Percentiles rank a stretch among this genome's conserved stretches.
These are phyloP conservation scores for Hafferia zeledoni DNA, from an alignment of 2,797 vertebrate species.

Conservation along the genomic window DNA sequence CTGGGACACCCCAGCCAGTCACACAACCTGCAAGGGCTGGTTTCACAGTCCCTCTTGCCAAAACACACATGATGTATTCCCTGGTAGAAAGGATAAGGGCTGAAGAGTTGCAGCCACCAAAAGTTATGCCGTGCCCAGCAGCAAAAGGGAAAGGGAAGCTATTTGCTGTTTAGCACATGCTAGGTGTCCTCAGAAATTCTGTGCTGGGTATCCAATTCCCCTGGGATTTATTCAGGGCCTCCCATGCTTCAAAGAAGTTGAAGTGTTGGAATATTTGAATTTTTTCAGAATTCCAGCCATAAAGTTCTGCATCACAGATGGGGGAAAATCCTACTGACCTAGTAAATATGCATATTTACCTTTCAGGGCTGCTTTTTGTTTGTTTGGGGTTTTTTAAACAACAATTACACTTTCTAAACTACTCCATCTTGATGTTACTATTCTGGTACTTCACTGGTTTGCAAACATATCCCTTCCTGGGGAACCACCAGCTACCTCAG, in stretches of 20 bases:
- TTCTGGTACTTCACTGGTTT: not conserved
- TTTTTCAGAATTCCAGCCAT: not conserved
- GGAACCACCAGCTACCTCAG: not conserved
- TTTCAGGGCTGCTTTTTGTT: not conserved
- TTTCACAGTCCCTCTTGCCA: not conserved
- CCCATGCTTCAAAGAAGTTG: not conserved
- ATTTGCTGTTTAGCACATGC: not conserved
- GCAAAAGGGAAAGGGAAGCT: not conserved
- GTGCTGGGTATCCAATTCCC: rapidly evolving
- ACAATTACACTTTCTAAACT: not conserved
- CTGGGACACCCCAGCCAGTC: not conserved
- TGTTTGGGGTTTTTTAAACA: not conserved
- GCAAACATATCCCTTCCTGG: not conserved
- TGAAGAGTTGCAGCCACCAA: not conserved
- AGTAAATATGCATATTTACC: not conserved
- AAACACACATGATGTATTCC: not conserved
- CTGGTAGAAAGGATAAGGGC: not conserved
- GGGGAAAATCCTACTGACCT: not conserved
- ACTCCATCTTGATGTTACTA: not conserved
- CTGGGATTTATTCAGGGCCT: not conserved
- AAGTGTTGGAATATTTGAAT: not conserved
- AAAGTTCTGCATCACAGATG: not conserved
- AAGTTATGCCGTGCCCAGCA: not conserved
- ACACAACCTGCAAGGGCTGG: not conserved
- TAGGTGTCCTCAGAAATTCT: not conserved